Base-by-base conservation (phyloP, 2,113 vertebrate species). In the Cyphomyrus plagiostoma region DNA sequence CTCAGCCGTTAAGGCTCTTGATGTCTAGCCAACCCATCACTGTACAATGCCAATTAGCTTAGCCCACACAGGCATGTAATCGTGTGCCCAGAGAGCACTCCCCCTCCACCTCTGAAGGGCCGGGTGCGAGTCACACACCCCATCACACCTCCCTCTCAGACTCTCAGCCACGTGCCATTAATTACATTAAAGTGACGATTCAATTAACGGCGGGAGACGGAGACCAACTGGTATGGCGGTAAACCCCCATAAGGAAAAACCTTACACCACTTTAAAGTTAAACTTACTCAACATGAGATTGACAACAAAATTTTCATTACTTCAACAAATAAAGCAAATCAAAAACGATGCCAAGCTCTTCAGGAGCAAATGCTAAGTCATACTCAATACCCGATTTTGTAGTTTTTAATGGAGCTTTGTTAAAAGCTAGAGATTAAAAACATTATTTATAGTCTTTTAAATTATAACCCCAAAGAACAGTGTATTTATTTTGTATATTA, bases 1-100 rank as follows among this genome's bases (percentile, higher is more conserved):
- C 0, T 91, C 88, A 89, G 88, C 93, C 93, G 2, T 80, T 39
- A 93, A 91, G 88, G 91, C 89, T 94, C 92, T 95, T 95, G 94
- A 96, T 93, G 93, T 92, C 89, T 91, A 91, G 90, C 94, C 93
- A 89, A 94, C 70, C 39, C 93, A 93, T 93, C 93, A 92, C 93
- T 92, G 91, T 92, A 91, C 92, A 91, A 91, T 94, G 92, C 92
- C 93, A 94, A 93, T 94, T 92, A 93, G 90, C 92, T 88, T 2
- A 62, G 90, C 91, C 90, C 30, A n/a, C 17, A 46, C 21, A 84
- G 39, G 23, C 42, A 23, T 42, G 21, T 46, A 84, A 19, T 7
- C 45, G 1, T 46, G 82, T 84, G 82, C 17, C 82, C 21, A 23
- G 82, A 48, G 82, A 46, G 42, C 21, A 15, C 39, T n/a, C 45